Conservation (phyloP, 2,888 invertebrate genomes). For the Morinoia aosen region DNA sequence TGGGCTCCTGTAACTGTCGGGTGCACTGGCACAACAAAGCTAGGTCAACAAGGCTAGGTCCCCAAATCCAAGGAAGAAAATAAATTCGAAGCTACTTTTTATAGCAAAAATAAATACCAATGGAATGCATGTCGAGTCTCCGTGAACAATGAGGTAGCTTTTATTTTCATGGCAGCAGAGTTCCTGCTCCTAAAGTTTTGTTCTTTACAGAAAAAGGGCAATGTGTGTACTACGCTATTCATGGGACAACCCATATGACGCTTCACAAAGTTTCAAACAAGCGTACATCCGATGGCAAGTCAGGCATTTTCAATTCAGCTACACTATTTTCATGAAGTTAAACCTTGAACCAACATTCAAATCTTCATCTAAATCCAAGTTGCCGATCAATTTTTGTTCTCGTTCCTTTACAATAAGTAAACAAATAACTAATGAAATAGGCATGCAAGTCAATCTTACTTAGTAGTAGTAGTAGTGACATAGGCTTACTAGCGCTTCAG, state of each 20-base stretch:
- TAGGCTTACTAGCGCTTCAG: no score
- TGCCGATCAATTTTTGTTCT: no score
- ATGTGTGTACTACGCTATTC: not conserved
- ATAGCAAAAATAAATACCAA: not conserved
- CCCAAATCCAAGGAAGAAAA: not conserved
- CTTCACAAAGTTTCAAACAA: not conserved
- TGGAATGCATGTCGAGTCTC: not conserved
- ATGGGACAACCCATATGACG: not conserved
- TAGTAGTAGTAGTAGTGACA: no score
- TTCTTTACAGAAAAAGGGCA: not conserved
- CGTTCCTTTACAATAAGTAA: no score
- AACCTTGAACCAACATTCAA: no score
- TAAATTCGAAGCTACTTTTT: not conserved
- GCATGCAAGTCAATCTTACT: no score
- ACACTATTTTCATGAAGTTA: no score
- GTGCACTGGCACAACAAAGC: no score
- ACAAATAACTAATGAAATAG: no score
- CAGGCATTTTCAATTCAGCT: not conserved
- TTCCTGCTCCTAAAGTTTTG: not conserved
- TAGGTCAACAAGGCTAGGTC: no score
- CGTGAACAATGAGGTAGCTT: not conserved
- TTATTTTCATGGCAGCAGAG: not conserved
- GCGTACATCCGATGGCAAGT: not conserved
- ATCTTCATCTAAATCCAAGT: no score
- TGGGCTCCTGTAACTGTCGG: no score